phyloP scores from a whole-genome alignment of 1,140 invertebrate species.

The Diorhabda sublineata region DNA sequence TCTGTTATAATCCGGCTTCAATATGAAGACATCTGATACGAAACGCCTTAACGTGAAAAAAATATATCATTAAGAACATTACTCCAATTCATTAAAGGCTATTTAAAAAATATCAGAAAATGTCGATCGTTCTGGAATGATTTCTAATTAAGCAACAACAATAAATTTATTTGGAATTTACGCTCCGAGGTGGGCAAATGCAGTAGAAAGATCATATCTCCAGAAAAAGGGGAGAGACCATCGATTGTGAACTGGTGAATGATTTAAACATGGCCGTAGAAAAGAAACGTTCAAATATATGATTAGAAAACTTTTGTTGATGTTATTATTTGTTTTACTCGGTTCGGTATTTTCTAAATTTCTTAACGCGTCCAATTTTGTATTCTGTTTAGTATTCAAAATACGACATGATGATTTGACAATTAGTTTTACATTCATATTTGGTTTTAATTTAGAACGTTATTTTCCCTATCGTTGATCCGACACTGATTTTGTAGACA shows the following conservation, averaged over 20 bases:
- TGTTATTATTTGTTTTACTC: too few species aligned
- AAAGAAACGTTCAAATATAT: too few species aligned
- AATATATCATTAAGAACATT: background rate
- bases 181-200: background rate
- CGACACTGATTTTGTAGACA: background rate
- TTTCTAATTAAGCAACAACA: constrained; percentile 3
- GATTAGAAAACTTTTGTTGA: too few species aligned
- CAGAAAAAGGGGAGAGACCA: background rate
- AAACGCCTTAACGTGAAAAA: background rate
- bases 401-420: too few species aligned
- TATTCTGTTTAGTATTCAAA: too few species aligned
- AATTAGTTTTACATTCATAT: too few species aligned
- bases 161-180: constrained; percentile 3
- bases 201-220: constrained; percentile 2
- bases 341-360: too few species aligned
- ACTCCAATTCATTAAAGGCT: background rate
- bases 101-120: background rate
- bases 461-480: too few species aligned
- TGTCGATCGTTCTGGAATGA: background rate
- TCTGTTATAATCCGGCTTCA: too few species aligned
- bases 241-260: background rate
- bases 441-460: too few species aligned
- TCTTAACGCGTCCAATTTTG: too few species aligned
- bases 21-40: background rate
- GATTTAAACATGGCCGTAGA: too few species aligned